These are phyloP conservation scores for Caenorhabditis sp. DNA, from an alignment of 2,888 invertebrate species.

Conservation along the genomic window DNA sequence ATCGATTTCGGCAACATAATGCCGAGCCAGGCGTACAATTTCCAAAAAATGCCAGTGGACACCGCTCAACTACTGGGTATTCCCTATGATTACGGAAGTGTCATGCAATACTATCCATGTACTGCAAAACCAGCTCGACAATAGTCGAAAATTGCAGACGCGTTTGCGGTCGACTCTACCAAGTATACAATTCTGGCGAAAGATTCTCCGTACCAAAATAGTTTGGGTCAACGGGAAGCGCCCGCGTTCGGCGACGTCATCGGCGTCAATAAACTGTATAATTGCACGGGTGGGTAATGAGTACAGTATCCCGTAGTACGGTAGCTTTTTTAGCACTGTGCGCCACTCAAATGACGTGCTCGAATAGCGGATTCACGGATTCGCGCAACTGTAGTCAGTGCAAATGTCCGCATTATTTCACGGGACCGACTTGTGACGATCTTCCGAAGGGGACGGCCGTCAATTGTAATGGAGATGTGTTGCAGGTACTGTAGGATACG, in stretches of 20 bases:
- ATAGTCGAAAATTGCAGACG: conserved; percentile 47
- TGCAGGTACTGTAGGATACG: conserved; percentile 16
- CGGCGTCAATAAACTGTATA: conserved; percentile 56
- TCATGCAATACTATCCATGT: conserved; percentile 66
- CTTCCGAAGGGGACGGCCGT: conserved; percentile 32
- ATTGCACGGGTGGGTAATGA: conserved; percentile 57
- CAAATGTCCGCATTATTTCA: conserved; percentile 54
- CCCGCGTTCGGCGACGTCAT: conserved; percentile 64
- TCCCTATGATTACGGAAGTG: conserved; percentile 65
- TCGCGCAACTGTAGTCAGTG: conserved; percentile 51
- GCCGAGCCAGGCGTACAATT: conserved; percentile 52
- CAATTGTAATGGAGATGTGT: conserved; percentile 48
- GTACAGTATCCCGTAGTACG: not conserved
- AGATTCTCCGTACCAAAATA: conserved; percentile 51
- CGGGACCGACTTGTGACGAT: conserved; percentile 31
- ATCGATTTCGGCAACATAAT: conserved; percentile 59
- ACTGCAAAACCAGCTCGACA: not conserved
- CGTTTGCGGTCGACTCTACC: conserved; percentile 52
- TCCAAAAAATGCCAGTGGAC: conserved; percentile 51
- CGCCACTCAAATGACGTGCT: conserved; percentile 24
- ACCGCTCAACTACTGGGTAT: conserved; percentile 45
- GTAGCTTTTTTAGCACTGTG: conserved; percentile 28
- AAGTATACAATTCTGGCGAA: conserved; percentile 56
- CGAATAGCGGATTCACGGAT: conserved; percentile 50
- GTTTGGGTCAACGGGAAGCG: conserved; percentile 59